These are phyloP conservation scores for Neopelma chrysocephalum DNA, from an alignment of 2,797 vertebrate genomes.

Conservation along the genomic window DNA sequence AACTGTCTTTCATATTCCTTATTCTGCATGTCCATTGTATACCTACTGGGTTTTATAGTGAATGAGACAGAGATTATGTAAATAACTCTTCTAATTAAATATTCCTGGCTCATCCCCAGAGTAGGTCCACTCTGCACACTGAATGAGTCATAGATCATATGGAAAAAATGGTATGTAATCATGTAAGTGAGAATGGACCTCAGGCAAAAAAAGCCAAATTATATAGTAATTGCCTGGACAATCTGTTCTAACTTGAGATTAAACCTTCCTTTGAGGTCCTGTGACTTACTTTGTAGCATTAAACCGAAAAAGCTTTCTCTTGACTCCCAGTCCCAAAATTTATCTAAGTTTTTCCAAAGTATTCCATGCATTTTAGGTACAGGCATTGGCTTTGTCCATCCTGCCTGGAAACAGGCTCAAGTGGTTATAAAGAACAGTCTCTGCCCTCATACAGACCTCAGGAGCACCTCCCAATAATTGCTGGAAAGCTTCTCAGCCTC, in stretches of 20 bases:
- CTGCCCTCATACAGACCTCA: neutral
- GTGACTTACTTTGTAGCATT: neutral
- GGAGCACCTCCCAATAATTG: neutral
- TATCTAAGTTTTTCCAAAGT: neutral
- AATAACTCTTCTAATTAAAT: neutral
- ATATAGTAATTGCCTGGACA: neutral
- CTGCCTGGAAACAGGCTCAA: neutral
- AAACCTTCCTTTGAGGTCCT: neutral
- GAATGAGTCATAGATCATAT: neutral
- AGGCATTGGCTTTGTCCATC: neutral
- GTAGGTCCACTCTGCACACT: neutral
- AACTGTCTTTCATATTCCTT: neutral
- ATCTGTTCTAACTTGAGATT: neutral
- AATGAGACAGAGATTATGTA: neutral
- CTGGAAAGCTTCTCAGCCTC: neutral
- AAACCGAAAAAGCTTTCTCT: neutral
- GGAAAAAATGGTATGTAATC: neutral
- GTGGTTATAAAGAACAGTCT: neutral
- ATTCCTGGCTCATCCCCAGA: neutral
- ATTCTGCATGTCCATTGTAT: neutral
- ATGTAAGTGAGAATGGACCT: neutral
- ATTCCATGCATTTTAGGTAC: neutral
- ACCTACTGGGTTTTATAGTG: neutral
- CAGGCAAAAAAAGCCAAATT: neutral
- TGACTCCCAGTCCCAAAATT: neutral